Percentiles rank a stretch among this genome's conserved stretches.
phyloP scores from a whole-genome alignment of 2,797 vertebrate genomes.

The Alcedo quadribrachys region DNA sequence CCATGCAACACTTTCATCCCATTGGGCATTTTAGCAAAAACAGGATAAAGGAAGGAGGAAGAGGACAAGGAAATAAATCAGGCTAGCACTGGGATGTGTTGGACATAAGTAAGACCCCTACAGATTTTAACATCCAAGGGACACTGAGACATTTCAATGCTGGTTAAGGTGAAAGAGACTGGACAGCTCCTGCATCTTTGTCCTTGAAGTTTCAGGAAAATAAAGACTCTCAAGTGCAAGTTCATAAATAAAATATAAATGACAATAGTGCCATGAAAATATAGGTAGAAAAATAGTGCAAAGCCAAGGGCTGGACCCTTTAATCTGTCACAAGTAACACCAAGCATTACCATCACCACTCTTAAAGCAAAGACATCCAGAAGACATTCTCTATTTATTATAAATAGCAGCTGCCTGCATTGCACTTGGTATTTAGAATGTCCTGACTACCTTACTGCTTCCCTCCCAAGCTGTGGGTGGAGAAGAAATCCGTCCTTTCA shows the following conservation, averaged over 20 bases:
- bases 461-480: neutral
- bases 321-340: slow-evolving; percentile 35
- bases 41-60: neutral
- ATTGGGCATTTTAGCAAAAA: neutral
- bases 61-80: neutral
- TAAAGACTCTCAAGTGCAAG: slow-evolving; percentile 29
- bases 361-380: slow-evolving; percentile 10
- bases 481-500: slow-evolving; percentile 1
- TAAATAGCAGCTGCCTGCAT: slow-evolving; percentile 40
- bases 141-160: neutral
- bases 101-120: neutral
- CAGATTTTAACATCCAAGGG: neutral
- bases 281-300: slow-evolving; percentile 59
- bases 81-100: neutral
- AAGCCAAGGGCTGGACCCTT: slow-evolving; percentile 52
- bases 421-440: slow-evolving; percentile 32
- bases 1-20: neutral
- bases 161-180: neutral
- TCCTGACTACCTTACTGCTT: slow-evolving; percentile 10
- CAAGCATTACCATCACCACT: slow-evolving; percentile 12
- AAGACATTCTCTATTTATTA: slow-evolving; percentile 37
- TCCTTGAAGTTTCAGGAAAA: neutral
- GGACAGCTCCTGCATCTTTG: neutral
- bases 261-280: slow-evolving; percentile 47
- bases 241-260: slow-evolving; percentile 47